phyloP scores from a whole-genome alignment of 2,113 vertebrate species.

The Scolopax mira region DNA sequence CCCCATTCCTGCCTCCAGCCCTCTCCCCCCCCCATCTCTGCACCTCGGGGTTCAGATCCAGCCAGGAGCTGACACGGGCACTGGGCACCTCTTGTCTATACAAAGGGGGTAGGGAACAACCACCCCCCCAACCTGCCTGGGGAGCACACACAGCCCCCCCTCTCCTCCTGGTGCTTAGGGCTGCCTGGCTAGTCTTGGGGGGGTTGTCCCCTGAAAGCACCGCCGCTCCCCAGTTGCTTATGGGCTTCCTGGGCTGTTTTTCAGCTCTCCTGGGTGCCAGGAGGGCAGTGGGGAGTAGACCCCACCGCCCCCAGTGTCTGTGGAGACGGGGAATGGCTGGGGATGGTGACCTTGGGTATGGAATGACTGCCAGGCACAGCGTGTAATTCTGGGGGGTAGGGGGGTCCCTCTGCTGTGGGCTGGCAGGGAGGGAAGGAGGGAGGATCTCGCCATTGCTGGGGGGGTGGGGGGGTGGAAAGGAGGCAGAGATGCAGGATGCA shows the following conservation, averaged over 20 bases:
- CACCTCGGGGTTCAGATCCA: background rate
- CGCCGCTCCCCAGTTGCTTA: background rate
- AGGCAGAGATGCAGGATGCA: background rate
- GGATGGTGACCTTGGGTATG: background rate
- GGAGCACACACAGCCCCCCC: fast-evolving
- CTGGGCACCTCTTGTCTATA: fast-evolving
- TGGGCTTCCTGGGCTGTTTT: background rate
- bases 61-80: background rate
- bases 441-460: fast-evolving
- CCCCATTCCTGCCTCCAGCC: background rate
- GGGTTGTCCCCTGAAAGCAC: fast-evolving
- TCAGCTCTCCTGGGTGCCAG: background rate
- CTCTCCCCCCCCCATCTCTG: background rate
- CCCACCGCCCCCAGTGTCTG: fast-evolving
- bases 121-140: fast-evolving
- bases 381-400: fast-evolving
- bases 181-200: background rate
- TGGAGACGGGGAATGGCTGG: fast-evolving
- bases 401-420: background rate
- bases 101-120: background rate
- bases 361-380: fast-evolving
- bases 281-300: background rate
- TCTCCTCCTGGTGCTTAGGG: background rate
- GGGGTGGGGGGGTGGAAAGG: background rate
- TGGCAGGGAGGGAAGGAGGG: background rate